phyloP scores from a whole-genome alignment of 1,140 invertebrate species.

The Pseudomyrmex flavicornis region DNA sequence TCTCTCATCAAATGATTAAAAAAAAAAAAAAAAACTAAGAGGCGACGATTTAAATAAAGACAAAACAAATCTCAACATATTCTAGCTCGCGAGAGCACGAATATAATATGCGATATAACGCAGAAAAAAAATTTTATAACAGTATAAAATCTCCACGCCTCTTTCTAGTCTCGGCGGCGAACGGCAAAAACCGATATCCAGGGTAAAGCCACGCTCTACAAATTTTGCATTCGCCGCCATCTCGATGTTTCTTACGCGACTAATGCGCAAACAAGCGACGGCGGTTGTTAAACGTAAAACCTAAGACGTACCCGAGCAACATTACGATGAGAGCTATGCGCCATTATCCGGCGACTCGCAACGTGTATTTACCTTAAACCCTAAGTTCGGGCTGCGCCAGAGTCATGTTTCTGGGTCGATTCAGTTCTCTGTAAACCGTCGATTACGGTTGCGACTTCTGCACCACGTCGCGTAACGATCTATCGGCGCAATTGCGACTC shows the following conservation, averaged over 20 bases:
- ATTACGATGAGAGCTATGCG: conserved; percentile 3
- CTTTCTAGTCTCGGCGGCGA: too few relatives aligned
- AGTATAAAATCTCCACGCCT: too few relatives aligned
- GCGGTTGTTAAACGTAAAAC: conserved; percentile 25
- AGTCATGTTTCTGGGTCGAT: conserved; percentile 27
- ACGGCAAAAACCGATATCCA: not conserved
- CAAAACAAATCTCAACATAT: not conserved
- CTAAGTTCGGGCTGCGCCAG: not conserved
- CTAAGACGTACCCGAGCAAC: conserved; percentile 1
- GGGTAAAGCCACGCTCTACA: conserved; percentile 32
- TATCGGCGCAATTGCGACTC: too few relatives aligned
- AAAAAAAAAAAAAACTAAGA: not conserved
- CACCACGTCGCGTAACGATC: conserved; percentile 41
- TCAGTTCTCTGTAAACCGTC: not conserved
- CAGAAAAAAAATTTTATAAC: too few relatives aligned
- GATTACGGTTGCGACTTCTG: conserved; percentile 16
- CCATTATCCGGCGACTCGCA: conserved; percentile 30
- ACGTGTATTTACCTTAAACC: conserved; percentile 45
- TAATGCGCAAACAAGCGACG: conserved; percentile 23
- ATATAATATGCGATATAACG: too few relatives aligned
- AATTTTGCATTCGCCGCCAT: conserved; percentile 30
- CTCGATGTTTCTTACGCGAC: conserved; percentile 25
- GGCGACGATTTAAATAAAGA: not conserved
- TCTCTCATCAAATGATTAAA: not conserved
- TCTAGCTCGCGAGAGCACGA: too few relatives aligned